Conservation (phyloP, 1,140 invertebrate genomes). For the Tetramorium parvispinum region DNA sequence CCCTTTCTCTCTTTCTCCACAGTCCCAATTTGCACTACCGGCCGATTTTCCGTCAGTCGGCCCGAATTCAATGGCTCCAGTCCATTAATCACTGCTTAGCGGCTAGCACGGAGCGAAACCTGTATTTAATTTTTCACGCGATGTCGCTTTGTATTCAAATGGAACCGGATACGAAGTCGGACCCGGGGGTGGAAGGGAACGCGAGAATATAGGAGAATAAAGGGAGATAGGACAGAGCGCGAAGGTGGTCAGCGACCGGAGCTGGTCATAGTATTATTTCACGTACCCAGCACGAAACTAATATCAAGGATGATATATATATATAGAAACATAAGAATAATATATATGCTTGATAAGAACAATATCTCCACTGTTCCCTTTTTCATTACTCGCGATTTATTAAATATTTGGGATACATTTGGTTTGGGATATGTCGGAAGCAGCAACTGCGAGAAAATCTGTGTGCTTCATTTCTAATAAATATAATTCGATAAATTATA, state of each 20-base stretch:
- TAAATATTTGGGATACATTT: background rate
- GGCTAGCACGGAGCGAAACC: constrained; percentile 27
- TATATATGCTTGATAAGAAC: background rate
- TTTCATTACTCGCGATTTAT: background rate
- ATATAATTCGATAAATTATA: background rate
- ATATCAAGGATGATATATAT: background rate
- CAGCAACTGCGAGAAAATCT: constrained; percentile 23
- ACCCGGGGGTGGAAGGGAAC: background rate
- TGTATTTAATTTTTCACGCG: constrained; percentile 65
- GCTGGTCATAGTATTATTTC: constrained; percentile 23
- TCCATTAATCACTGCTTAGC: constrained; percentile 65
- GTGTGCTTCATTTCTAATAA: background rate
- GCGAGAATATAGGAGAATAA: constrained; percentile 30
- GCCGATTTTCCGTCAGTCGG: constrained; percentile 46
- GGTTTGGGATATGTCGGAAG: background rate
- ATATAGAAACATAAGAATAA: constrained; percentile 10
- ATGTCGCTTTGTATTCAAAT: constrained; percentile 62
- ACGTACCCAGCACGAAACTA: no score
- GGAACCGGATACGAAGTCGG: constrained; percentile 20
- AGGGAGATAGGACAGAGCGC: background rate
- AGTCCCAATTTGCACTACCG: constrained; percentile 45
- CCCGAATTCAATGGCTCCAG: constrained; percentile 47
- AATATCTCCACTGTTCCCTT: background rate
- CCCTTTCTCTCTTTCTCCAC: background rate
- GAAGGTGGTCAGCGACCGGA: constrained; percentile 2